These are phyloP conservation scores for Turdus rufiventris DNA, from an alignment of 2,113 vertebrate genomes.

Conservation along the genomic window DNA sequence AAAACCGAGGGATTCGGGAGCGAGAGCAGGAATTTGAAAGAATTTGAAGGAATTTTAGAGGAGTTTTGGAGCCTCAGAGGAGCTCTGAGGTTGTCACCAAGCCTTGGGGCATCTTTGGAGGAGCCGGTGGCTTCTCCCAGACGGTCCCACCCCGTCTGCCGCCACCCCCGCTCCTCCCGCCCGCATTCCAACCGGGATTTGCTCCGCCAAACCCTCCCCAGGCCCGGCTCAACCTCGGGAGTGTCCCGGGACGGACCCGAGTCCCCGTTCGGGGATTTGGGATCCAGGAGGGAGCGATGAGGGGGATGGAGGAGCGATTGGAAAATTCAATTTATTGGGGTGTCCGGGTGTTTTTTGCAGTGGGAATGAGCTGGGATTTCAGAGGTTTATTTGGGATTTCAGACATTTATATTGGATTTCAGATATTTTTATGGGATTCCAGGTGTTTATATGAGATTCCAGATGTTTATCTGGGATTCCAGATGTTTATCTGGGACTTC, in stretches of 20 bases:
- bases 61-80: neutral
- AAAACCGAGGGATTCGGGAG: neutral
- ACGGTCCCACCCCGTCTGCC: neutral
- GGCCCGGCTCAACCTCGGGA: neutral
- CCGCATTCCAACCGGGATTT: neutral
- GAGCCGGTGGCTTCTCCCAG: neutral
- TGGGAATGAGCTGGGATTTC: rapidly evolving
- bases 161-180: neutral
- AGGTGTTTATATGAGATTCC: too few relatives aligned
- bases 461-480: neutral
- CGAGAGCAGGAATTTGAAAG: rapidly evolving
- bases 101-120: neutral
- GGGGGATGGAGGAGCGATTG: neutral
- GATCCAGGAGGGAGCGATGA: neutral
- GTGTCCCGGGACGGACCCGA: neutral
- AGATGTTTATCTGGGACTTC: neutral
- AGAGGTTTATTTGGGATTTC: too few relatives aligned
- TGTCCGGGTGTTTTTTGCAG: neutral
- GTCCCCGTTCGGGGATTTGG: rapidly evolving
- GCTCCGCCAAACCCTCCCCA: neutral
- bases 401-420: neutral
- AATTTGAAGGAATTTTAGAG: neutral
- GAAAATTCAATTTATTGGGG: rapidly evolving
- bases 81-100: neutral
- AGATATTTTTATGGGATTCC: too few relatives aligned